phyloP scores from a whole-genome alignment of 1,140 invertebrate genomes.

The Pentalonia nigronervosa region DNA sequence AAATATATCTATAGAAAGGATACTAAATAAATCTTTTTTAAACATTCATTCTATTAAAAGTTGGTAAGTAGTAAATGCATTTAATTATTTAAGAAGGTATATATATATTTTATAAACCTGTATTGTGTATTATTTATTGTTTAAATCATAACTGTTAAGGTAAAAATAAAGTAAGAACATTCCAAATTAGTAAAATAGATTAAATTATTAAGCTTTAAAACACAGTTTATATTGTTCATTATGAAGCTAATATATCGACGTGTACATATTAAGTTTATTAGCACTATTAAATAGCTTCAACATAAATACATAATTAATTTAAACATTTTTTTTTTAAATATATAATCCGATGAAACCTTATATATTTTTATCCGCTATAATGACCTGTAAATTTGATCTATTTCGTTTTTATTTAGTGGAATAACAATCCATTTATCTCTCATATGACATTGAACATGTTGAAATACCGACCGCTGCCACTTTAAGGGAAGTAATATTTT shows the following conservation, averaged over 20 bases:
- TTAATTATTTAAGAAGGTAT: background rate
- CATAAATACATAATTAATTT: background rate
- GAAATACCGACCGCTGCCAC: slow-evolving; percentile 19
- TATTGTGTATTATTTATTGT: background rate
- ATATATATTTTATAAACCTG: background rate
- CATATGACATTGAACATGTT: background rate
- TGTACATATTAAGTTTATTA: background rate
- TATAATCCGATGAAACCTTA: background rate
- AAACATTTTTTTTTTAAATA: background rate
- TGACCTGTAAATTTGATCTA: background rate
- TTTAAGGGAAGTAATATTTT: slow-evolving; percentile 18
- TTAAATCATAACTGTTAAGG: background rate
- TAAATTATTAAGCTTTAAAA: background rate
- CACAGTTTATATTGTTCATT: background rate
- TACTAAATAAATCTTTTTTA: background rate
- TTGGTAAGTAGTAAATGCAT: background rate
- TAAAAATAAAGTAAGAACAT: background rate
- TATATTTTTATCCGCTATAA: background rate
- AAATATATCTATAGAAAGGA: background rate
- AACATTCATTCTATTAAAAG: background rate
- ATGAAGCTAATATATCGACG: background rate
- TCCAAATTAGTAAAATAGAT: background rate
- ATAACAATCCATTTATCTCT: slow-evolving; percentile 37
- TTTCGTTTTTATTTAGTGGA: background rate
- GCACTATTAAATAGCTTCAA: background rate